Base-by-base conservation (phyloP, 2,113 vertebrate genomes). In the Leptobrachium leishanense region DNA sequence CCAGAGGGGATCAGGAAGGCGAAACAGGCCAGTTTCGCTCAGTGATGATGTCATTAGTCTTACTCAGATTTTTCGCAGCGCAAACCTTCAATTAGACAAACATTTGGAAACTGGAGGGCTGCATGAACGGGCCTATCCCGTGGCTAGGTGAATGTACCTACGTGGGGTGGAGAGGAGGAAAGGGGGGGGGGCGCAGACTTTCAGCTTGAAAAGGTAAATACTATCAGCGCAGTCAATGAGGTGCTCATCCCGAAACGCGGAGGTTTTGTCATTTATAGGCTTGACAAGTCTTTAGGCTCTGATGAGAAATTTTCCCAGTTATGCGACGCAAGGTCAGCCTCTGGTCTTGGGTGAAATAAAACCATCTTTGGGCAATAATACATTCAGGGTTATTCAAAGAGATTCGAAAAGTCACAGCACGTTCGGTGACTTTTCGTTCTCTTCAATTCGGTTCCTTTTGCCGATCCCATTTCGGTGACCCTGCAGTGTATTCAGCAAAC, bases 21-120 rank as follows among this genome's bases (percentile, higher is more conserved):
- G 55, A 15, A 59, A 59, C 55, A 59, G 55, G 13, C 55, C 8
- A 31, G 70, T 79, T 79, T 79, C 44, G 41, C 63, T 43, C 2
- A 13, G 53, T 79, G 77, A 72, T 43, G 77, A 72, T 43, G 63
- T 73, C 70, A 73, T 13, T 20, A 3, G 43, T 72, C 68, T 64
- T 15, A 63, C 57, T 40, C 15, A 11, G n/a, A 8, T 43, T 64
- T 72, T 54, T 6, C 68, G 66, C 68, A 57, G 50, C 41, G 69
- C 65, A 55, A 43, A 7, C 72, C 31, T 46, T 53, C 20, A 2
- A 40, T 66, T 64, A 71, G 20, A 11, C 57, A 71, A 72, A 50
- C 12, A 42, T 57, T 57, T 39, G 15, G 41, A 72, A 71, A 63
- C 77, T 43, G 50, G 40, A 43, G 50, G 40, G 15, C n/a, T n/a